A percentile compares a stretch with the other conserved stretches of the same genome.
Conservation (phyloP, 2,797 vertebrate species). For the Uromys caudimaculatus region DNA sequence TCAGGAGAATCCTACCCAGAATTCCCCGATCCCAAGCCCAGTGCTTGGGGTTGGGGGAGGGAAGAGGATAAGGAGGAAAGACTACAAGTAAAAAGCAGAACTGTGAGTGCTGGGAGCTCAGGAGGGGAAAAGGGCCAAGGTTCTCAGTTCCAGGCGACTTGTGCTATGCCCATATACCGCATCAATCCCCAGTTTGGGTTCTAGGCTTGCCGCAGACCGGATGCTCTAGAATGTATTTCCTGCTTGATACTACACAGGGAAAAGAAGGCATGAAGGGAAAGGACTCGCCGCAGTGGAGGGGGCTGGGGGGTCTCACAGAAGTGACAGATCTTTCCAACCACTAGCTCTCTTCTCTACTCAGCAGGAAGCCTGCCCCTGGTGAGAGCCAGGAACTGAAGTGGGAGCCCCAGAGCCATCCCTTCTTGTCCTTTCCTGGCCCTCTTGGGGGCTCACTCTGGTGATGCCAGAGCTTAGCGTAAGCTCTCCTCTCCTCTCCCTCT, state of each 20-base stretch:
- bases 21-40: neutral
- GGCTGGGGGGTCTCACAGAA: neutral
- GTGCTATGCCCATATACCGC: rapidly evolving
- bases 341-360: neutral
- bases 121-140: rapidly evolving
- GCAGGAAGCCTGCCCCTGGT: neutral
- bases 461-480: neutral
- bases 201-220: neutral
- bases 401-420: too few species aligned
- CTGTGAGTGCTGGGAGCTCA: neutral
- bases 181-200: neutral
- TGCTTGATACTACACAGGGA: neutral
- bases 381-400: neutral
- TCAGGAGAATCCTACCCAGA: neutral
- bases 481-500: neutral
- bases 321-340: neutral
- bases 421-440: neutral
- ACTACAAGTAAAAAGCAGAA: too few species aligned
- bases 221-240: neutral
- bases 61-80: neutral
- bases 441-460: neutral
- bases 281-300: neutral
- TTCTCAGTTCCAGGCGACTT: neutral
- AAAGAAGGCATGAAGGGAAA: neutral
- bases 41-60: neutral